Evolutionary conservation across 2,113 vertebrate genomes (phyloP), one percentile per base, ranked within the genome.

Genomic region (Laterallus jamaicensis): DNA sequence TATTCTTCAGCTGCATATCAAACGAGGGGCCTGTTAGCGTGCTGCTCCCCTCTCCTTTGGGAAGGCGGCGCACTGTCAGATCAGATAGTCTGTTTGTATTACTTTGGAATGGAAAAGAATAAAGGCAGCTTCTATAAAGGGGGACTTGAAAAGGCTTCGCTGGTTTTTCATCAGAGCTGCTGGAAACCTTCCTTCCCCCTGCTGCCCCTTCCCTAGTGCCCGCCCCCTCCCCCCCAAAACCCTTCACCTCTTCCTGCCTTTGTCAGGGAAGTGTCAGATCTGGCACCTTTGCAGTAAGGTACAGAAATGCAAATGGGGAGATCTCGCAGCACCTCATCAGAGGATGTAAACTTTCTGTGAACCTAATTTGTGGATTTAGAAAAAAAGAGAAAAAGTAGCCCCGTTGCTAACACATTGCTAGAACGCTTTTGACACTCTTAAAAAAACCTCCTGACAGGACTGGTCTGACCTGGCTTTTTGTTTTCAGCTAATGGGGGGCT

Each of bases 261-360:
- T 97, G 88, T 93, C 92, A 93, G 35, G 80, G 22, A 88, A 86
- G 96, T 95, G 97, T 93, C 81, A 96, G 78, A 91, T 95, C 71
- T 90, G 54, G 90, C 95, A 96, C 94, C 81, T 94, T 91, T 95
- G 89, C 80, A 94, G 35, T 42, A 86, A 96, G 86, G 83, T 91
- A 96, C 71, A 97, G 95, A 97, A 95, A 97, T 97, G 96, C 88
- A 96, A 96, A 96, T 95, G 58, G 74, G 35, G 44, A 94, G 88
- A 95, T 70, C 40, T 59, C 78, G 75, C 82, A 86, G 55, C 96
- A 95, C 92, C 89, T 97, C 55, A 80, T 86, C 42, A 97, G 91
- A 92, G 91, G 78, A 78, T 92, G 84, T 96, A 95, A 97, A 86
- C 93, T 86, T 93, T 88, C 90, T 79, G 78, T 77, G 86, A 96